Percentiles rank a stretch among this genome's conserved stretches.
phyloP scores from a whole-genome alignment of 2,797 vertebrate genomes.

The Leptodactylus fallax region DNA sequence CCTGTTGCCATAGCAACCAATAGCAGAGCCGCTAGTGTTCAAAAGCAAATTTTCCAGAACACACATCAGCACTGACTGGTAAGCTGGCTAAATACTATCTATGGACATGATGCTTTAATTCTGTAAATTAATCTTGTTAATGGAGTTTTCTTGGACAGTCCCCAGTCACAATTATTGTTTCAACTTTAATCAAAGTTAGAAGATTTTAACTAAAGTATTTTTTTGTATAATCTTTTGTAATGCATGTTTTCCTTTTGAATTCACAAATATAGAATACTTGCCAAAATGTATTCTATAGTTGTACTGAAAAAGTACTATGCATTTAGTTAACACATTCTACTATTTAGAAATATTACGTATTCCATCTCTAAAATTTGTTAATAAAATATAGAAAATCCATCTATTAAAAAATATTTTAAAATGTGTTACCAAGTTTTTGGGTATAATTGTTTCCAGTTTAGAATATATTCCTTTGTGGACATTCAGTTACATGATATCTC shows the following conservation, averaged over 20 bases:
- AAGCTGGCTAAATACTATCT: constrained; percentile 17
- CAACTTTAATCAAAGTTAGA: constrained; percentile 6
- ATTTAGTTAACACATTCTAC: no score
- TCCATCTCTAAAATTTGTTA: not conserved
- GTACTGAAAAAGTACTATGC: not conserved
- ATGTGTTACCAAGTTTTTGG: no score
- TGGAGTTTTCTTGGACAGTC: not conserved
- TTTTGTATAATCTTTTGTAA: not conserved
- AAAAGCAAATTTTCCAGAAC: constrained; percentile 6
- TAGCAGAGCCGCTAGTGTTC: not conserved
- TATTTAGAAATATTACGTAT: not conserved
- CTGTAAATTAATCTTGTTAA: not conserved
- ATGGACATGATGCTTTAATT: not conserved
- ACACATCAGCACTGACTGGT: not conserved
- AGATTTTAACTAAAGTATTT: not conserved
- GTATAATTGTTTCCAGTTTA: no score
- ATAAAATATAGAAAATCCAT: no score
- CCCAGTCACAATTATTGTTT: constrained; percentile 7
- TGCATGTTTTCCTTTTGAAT: not conserved
- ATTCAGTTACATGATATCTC: no score
- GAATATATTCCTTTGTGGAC: no score
- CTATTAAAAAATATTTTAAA: no score
- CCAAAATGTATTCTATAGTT: not conserved
- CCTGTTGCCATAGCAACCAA: not conserved
- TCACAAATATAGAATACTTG: not conserved